Evolutionary conservation across 2,888 invertebrate species (phyloP).

Genomic region (Chloroclysta siterata): DNA sequence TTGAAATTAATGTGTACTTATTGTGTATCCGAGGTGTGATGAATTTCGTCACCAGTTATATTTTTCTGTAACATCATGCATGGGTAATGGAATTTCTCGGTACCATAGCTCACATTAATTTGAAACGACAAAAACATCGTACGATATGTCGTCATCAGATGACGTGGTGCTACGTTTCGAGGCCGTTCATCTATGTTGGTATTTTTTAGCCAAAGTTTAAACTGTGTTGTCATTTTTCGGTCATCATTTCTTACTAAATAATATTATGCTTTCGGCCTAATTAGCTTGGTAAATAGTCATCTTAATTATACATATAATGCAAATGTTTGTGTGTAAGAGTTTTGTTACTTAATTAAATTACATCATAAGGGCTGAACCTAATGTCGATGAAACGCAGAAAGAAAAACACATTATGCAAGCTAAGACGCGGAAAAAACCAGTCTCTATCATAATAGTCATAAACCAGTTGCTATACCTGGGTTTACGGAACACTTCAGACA

Average conservation of each 20-base stretch:
- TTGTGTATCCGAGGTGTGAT: neutral
- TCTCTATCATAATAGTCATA: neutral
- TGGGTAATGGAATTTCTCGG: constrained; percentile 40
- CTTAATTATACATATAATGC: neutral
- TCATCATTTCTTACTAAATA: constrained; percentile 5
- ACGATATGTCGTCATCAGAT: constrained; percentile 70
- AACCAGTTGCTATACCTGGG: neutral
- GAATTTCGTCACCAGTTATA: neutral
- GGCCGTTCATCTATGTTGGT: constrained; percentile 41
- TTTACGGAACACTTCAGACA: neutral
- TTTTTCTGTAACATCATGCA: neutral
- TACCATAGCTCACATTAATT: constrained; percentile 40
- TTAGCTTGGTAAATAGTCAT: neutral
- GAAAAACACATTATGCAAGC: neutral
- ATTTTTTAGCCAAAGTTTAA: constrained; percentile 44
- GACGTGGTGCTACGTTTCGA: constrained; percentile 62
- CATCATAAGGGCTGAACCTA: neutral
- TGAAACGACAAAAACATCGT: constrained; percentile 63
- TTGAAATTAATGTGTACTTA: too few relatives aligned
- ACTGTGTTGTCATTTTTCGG: constrained; percentile 24
- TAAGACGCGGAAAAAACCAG: neutral
- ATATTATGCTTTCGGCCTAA: neutral
- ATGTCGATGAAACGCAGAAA: neutral
- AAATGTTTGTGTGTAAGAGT: neutral
- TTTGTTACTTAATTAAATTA: neutral